Percentiles rank a stretch among this genome's conserved stretches.
Evolutionary conservation across 2,113 vertebrate species (phyloP).

Genomic region (Tupaia tana): DNA sequence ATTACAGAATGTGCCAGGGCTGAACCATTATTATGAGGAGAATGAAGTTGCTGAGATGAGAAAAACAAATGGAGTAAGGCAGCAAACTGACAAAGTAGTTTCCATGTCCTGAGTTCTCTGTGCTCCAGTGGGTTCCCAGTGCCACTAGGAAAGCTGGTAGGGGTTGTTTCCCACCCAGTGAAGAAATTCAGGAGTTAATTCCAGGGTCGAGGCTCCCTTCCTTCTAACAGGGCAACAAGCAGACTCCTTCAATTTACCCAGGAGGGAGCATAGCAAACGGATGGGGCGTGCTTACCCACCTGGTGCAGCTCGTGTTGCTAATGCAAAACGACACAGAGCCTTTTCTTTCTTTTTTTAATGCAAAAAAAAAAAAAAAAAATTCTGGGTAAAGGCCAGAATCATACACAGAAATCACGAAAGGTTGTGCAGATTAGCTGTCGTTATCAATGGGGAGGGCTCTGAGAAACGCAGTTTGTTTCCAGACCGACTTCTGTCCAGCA

Average conservation of each 20-base stretch:
- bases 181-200: not conserved
- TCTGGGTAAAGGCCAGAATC: not conserved
- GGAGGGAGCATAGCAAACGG: not conserved
- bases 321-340: not conserved
- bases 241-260: not conserved
- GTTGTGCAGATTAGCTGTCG: not conserved
- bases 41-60: not conserved
- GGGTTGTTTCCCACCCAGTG: not conserved
- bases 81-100: not conserved
- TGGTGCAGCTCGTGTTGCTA: not conserved
- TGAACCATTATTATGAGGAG: not conserved
- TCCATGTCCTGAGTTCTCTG: not conserved
- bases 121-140: not conserved
- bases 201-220: not conserved
- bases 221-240: not conserved
- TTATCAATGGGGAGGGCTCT: not conserved
- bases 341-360: not conserved
- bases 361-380: not conserved
- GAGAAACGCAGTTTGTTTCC: not conserved
- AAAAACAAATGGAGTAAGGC: not conserved
- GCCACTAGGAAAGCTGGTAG: not conserved
- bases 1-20: not conserved
- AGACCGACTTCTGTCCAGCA: not conserved
- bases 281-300: not conserved
- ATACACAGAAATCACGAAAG: not conserved